Percentiles rank a stretch among this genome's conserved stretches.
phyloP scores from a whole-genome alignment of 2,113 vertebrate genomes.

The Natator depressus region DNA sequence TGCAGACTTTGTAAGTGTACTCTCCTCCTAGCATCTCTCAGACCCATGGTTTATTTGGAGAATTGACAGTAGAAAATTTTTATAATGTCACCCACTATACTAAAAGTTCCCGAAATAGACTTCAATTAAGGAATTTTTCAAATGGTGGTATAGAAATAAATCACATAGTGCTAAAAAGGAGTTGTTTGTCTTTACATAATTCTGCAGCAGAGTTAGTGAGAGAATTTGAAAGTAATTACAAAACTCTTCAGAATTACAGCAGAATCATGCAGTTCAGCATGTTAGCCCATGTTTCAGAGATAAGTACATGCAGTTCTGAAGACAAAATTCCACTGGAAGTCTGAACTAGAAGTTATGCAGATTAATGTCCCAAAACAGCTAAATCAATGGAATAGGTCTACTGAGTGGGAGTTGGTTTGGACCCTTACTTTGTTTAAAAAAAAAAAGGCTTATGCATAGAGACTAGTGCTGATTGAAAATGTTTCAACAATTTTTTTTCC shows the following conservation, averaged over 20 bases:
- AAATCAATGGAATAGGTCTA: neutral
- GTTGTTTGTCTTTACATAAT: accelerated
- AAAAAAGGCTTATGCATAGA: neutral
- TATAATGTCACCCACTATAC: neutral
- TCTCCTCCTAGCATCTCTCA: neutral
- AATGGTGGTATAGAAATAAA: neutral
- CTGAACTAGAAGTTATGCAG: accelerated
- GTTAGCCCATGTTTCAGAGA: neutral
- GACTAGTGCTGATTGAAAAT: neutral
- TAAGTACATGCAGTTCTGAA: accelerated
- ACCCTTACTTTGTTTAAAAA: neutral
- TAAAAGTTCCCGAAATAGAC: neutral
- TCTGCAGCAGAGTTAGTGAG: accelerated
- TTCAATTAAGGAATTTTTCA: neutral
- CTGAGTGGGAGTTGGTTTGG: accelerated
- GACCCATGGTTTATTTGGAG: neutral
- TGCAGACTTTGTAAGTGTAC: too few relatives aligned
- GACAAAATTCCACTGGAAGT: accelerated
- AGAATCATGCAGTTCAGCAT: neutral
- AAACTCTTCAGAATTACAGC: neutral
- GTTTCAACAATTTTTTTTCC: neutral
- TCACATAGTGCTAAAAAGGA: accelerated
- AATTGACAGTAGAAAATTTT: neutral
- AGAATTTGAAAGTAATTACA: accelerated
- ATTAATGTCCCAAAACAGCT: accelerated